Percentiles rank a stretch among this genome's conserved stretches.
phyloP scores from a whole-genome alignment of 2,888 invertebrate genomes.

The Drosophila recens region DNA sequence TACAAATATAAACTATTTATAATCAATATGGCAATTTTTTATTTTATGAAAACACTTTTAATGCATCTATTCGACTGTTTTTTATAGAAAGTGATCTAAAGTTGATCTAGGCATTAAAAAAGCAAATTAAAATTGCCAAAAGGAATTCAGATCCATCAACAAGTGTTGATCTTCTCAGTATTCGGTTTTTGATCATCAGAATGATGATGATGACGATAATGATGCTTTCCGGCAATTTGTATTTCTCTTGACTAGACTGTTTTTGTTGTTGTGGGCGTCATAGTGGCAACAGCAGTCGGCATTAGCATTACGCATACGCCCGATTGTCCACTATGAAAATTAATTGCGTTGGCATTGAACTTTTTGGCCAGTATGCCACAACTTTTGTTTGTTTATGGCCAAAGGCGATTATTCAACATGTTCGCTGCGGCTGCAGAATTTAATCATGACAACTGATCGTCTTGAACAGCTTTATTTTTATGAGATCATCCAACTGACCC shows the following conservation, averaged over 20 bases:
- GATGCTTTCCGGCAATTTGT: constrained; percentile 9
- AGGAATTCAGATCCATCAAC: constrained; percentile 27
- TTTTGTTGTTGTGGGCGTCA: constrained; percentile 63
- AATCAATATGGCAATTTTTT: neutral
- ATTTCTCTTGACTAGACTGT: neutral
- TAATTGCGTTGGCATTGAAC: constrained; percentile 77
- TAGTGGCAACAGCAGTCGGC: neutral
- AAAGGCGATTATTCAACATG: constrained; percentile 64
- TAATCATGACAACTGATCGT: constrained; percentile 34
- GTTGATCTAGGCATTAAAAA: constrained; percentile 10
- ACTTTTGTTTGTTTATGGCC: constrained; percentile 67
- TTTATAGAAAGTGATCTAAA: constrained; percentile 27
- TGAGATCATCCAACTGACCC: constrained; percentile 59
- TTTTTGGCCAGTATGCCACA: constrained; percentile 55
- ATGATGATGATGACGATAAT: constrained; percentile 11
- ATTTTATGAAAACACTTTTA: constrained; percentile 15
- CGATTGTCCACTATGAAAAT: constrained; percentile 64
- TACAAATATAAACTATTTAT: neutral
- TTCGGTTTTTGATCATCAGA: neutral
- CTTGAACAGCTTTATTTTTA: constrained; percentile 26
- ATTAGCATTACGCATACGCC: constrained; percentile 46
- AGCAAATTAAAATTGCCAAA: constrained; percentile 6
- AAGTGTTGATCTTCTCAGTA: constrained; percentile 16
- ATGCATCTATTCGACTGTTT: neutral
- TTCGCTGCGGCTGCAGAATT: constrained; percentile 37